Evolutionary conservation across 2,888 invertebrate genomes (phyloP).

Genomic region (Diadromus collaris): DNA sequence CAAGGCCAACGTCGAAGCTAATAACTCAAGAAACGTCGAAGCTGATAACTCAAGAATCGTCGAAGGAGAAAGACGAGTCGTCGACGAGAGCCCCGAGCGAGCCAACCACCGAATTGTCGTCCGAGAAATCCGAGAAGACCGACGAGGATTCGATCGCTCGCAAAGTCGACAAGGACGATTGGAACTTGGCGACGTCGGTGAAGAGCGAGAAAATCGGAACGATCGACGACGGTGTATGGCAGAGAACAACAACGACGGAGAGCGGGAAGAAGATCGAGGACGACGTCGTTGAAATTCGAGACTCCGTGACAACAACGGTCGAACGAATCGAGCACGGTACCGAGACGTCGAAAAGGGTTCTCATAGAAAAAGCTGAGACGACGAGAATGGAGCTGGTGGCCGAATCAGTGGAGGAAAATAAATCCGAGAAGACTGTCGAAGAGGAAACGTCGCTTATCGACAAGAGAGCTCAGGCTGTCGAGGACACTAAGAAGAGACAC

Average conservation of each 20-base stretch:
- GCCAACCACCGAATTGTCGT: not conserved
- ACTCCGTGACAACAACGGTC: slow-evolving; percentile 8
- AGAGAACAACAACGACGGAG: slow-evolving; percentile 21
- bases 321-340: slow-evolving; percentile 13
- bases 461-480: not conserved
- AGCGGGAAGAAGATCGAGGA: not conserved
- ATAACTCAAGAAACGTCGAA: slow-evolving; percentile 59
- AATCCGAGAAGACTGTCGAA: slow-evolving; percentile 20
- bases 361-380: not conserved
- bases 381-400: slow-evolving; percentile 4
- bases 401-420: not conserved
- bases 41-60: slow-evolving; percentile 29
- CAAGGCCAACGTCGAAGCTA: slow-evolving; percentile 62
- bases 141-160: slow-evolving; percentile 39
- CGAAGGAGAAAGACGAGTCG: slow-evolving; percentile 60
- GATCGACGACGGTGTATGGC: slow-evolving; percentile 14
- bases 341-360: not conserved
- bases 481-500: slow-evolving; percentile 14
- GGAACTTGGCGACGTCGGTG: slow-evolving; percentile 39
- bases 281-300: slow-evolving; percentile 19
- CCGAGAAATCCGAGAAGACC: slow-evolving; percentile 20
- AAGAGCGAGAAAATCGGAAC: slow-evolving; percentile 27
- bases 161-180: slow-evolving; percentile 49
- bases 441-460: not conserved
- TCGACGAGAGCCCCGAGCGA: slow-evolving; percentile 30